Evolutionary conservation across 2,113 vertebrate species (phyloP).

Genomic region (Carassius carassius): DNA sequence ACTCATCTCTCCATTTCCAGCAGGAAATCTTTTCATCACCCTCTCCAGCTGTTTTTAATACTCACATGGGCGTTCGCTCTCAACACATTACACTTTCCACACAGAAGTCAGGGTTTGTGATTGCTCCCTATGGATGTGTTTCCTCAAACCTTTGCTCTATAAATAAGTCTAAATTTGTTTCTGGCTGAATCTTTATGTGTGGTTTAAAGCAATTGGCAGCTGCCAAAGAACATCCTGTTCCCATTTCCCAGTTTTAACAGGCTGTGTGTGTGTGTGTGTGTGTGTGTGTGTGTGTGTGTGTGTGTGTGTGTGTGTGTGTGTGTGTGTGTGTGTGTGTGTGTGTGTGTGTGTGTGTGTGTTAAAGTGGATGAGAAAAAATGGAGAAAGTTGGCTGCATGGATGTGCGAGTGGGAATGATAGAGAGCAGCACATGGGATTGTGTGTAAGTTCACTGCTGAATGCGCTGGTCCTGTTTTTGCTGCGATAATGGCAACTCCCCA

Average conservation of each 20-base stretch:
- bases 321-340: neutral
- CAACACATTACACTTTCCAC: constrained; percentile 6
- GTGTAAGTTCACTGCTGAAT: constrained; percentile 20
- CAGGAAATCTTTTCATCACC: neutral
- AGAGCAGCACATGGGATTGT: neutral
- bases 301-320: neutral
- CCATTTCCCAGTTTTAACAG: constrained; percentile 18
- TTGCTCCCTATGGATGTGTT: neutral
- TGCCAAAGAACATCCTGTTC: constrained; percentile 19
- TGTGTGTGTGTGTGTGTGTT: neutral
- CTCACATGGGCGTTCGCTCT: neutral
- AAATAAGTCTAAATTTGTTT: constrained; percentile 33
- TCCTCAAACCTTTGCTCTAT: constrained; percentile 32
- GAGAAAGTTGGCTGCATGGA: constrained; percentile 4
- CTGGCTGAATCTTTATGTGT: constrained; percentile 21
- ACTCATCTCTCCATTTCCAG: neutral
- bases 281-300: neutral
- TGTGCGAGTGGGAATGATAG: constrained; percentile 11
- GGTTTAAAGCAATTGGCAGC: constrained; percentile 35
- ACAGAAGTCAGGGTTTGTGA: constrained; percentile 1
- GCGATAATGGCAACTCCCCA: neutral
- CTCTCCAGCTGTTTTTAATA: constrained; percentile 10
- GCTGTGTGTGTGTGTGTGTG: neutral
- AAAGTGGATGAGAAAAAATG: neutral
- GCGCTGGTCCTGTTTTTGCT: constrained; percentile 3